A percentile compares a stretch with the other conserved stretches of the same genome.
Evolutionary conservation across 2,888 invertebrate species (phyloP).

Genomic region (Aspidapion aeneum): DNA sequence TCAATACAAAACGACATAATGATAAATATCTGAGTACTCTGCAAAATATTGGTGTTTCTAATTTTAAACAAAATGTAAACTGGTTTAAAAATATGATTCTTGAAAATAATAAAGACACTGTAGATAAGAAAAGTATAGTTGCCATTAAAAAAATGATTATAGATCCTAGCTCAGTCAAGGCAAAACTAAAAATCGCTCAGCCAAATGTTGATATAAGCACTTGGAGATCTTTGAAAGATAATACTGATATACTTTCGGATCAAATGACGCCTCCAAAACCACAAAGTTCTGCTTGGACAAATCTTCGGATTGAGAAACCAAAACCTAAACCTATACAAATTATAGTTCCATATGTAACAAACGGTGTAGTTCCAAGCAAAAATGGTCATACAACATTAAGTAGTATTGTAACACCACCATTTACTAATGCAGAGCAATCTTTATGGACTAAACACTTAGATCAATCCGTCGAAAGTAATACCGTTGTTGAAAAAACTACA

Average conservation of each 20-base stretch:
- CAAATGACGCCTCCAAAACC: constrained; percentile 34
- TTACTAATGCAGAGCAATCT: constrained; percentile 32
- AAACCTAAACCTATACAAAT: constrained; percentile 73
- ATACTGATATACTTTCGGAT: constrained; percentile 16
- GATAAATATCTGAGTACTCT: constrained; percentile 26
- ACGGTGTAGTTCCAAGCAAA: constrained; percentile 31
- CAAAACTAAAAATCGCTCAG: background rate
- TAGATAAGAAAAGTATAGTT: background rate
- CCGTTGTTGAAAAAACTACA: constrained; percentile 47
- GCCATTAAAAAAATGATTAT: background rate
- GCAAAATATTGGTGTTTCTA: background rate
- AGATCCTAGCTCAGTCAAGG: background rate
- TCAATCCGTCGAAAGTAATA: constrained; percentile 50
- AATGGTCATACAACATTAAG: constrained; percentile 38
- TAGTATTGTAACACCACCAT: constrained; percentile 40
- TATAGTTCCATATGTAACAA: constrained; percentile 74
- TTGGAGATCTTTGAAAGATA: constrained; percentile 19
- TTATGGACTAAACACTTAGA: constrained; percentile 34
- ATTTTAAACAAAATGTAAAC: background rate
- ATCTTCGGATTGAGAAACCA: constrained; percentile 45
- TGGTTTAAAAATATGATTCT: background rate
- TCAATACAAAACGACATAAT: constrained; percentile 32
- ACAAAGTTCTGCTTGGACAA: constrained; percentile 36
- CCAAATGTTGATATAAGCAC: background rate
- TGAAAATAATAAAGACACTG: background rate